A percentile compares a stretch with the other conserved stretches of the same genome.
Evolutionary conservation across 92 coral and sea anemone genomes (phyloP).

Genomic region (Micromussa lordhowensis): DNA sequence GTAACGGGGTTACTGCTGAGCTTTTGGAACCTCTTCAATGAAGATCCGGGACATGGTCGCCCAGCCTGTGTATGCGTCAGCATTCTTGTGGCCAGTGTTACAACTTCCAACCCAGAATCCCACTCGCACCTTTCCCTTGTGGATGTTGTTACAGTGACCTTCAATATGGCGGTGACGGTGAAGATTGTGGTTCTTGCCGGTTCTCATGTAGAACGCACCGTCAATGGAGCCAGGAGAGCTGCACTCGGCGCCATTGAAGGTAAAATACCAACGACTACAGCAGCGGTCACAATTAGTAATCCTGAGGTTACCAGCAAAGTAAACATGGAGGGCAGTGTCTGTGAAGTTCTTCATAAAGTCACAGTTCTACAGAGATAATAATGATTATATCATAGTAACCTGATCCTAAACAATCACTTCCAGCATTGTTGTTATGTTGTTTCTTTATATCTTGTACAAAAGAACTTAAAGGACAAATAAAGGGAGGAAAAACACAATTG

Average conservation of each 20-base stretch:
- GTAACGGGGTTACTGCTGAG: constrained; percentile 27
- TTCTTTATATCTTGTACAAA: no score
- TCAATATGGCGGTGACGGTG: constrained; percentile 23
- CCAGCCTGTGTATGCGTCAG: constrained; percentile 23
- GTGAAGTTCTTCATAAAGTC: constrained; percentile 1
- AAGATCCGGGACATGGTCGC: constrained; percentile 15
- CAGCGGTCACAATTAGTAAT: constrained; percentile 18
- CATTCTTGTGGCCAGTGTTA: neutral
- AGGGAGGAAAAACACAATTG: no score
- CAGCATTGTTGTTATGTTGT: no score
- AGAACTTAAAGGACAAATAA: no score
- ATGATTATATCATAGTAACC: no score
- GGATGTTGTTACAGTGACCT: no score
- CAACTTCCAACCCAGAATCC: constrained; percentile 58
- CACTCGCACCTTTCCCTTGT: no score
- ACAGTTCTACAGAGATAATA: neutral
- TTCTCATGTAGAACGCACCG: constrained; percentile 23
- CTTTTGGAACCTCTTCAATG: constrained; percentile 32
- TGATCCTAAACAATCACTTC: no score
- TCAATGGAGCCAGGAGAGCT: constrained; percentile 55
- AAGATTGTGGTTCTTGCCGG: neutral
- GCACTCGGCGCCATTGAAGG: constrained; percentile 65
- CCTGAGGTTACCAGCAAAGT: constrained; percentile 40
- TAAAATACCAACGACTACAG: constrained; percentile 75
- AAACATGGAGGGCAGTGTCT: constrained; percentile 2